These are phyloP conservation scores for Ochropacha duplaris DNA, from an alignment of 2,888 invertebrate genomes.

Conservation along the genomic window DNA sequence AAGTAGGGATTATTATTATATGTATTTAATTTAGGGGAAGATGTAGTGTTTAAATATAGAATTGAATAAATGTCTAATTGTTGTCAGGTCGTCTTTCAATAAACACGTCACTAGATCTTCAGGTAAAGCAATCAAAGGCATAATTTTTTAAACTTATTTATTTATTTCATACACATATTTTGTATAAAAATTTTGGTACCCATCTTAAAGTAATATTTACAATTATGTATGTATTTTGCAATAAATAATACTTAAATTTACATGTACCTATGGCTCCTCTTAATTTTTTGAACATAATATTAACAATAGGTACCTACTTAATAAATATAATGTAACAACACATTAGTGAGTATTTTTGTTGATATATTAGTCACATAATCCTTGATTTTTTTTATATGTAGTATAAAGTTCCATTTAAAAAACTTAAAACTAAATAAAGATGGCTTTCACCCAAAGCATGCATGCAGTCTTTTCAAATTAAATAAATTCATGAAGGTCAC, in stretches of 20 bases:
- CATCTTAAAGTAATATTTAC: conserved; percentile 41
- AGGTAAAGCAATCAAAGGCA: neutral
- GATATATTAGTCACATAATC: neutral
- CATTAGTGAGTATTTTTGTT: neutral
- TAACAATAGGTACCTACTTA: conserved; percentile 3
- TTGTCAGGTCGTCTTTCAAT: no score
- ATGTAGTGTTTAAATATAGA: no score
- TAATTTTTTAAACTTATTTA: neutral
- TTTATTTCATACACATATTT: conserved; percentile 6
- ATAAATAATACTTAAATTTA: conserved; percentile 17
- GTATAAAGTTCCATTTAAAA: neutral
- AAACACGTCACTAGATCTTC: no score
- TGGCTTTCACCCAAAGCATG: conserved; percentile 20
- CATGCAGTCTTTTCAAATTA: conserved; percentile 53
- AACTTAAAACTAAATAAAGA: conserved; percentile 1
- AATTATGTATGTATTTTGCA: conserved; percentile 16
- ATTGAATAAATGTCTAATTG: no score
- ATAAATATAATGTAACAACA: conserved; percentile 5
- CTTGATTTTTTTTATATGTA: neutral
- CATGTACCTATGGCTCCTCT: neutral
- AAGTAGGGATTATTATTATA: no score
- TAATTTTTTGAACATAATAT: neutral
- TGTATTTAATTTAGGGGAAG: no score
- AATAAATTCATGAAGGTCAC: conserved; percentile 51
- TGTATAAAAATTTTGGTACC: conserved; percentile 41